Conservation (phyloP, 2,797 vertebrate species). For the Columba guinea region DNA sequence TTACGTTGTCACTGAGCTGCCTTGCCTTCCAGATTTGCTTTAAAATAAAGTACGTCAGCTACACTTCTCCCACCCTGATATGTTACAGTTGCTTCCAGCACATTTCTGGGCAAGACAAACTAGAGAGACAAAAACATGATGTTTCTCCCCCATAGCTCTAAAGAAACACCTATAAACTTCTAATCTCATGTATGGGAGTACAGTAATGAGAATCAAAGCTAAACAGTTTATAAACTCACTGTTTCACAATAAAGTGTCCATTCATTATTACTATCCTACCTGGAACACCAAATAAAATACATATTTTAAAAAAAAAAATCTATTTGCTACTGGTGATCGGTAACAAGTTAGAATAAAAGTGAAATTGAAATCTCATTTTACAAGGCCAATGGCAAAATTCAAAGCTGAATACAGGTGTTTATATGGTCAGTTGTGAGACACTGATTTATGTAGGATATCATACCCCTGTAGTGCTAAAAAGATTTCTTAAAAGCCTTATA, state of each 20-base stretch:
- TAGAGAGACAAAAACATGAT: background rate
- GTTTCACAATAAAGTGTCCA: background rate
- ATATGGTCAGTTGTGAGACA: background rate
- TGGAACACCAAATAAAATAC: background rate
- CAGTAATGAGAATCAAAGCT: background rate
- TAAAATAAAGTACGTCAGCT: background rate
- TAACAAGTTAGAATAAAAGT: background rate
- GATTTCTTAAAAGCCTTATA: rapidly evolving
- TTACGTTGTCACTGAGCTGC: background rate
- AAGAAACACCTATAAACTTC: background rate
- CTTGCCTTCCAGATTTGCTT: background rate
- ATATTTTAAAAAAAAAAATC: background rate
- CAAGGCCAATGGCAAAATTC: background rate
- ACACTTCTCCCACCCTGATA: background rate
- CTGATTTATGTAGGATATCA: background rate
- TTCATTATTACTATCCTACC: background rate
- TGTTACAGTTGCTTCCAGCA: background rate
- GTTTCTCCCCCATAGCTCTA: background rate
- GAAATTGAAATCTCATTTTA: background rate
- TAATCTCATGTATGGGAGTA: background rate
- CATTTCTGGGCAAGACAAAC: background rate
- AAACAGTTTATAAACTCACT: background rate
- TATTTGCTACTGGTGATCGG: background rate
- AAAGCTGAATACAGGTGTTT: background rate
- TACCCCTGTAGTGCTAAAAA: background rate